Evolutionary conservation across 2,113 vertebrate species (phyloP), one percentile per base, ranked within the genome.

Genomic region (Gopherus flavomarginatus): DNA sequence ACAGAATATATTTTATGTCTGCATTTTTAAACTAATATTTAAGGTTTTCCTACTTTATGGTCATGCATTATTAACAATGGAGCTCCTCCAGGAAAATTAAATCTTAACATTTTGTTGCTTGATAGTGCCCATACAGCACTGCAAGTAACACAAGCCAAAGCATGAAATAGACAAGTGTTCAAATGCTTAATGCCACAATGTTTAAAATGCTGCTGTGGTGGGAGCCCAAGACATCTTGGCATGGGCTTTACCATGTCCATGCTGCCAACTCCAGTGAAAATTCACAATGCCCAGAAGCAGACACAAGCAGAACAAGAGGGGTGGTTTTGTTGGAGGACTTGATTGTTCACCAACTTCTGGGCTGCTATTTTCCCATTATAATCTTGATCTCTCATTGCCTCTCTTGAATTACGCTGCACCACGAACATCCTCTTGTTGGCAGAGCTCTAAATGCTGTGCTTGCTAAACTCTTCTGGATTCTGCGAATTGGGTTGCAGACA

Each of bases 401-500:
- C 42, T 86, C 52, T 0, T 29, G 0, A 88, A 5, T 3, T 1
- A 1, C 0, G 38, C 80, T 0, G 16, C 52, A 1, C 82, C 27
- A 89, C 52, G 83, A 69, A 79, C 95, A 22, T 92, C 93, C 87
- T 92, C 96, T 83, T 2, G 53, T 90, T 85, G 87, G 81, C 52
- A 65, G 42, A 53, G 79, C 35, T 29, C 75, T 19, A 69, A 2
- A 12, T 31, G 53, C 42, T 93, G 8, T 42, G 9, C 1, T 2
- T 26, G 27, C 26, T 42, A 44, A 53, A 29, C 14, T 47, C 11
- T 42, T 1, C 0, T 3, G 62, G 57, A 11, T 24, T 42, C 72
- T 44, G 6, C 8, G 38, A 77, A 77, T 14, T 77, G 72, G 62
- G 72, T 44, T 77, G 38, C 22, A 77, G 6, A 12, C 38, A 42